These are phyloP conservation scores for Nibea coibor DNA, from an alignment of 2,113 vertebrate species.

Conservation along the genomic window DNA sequence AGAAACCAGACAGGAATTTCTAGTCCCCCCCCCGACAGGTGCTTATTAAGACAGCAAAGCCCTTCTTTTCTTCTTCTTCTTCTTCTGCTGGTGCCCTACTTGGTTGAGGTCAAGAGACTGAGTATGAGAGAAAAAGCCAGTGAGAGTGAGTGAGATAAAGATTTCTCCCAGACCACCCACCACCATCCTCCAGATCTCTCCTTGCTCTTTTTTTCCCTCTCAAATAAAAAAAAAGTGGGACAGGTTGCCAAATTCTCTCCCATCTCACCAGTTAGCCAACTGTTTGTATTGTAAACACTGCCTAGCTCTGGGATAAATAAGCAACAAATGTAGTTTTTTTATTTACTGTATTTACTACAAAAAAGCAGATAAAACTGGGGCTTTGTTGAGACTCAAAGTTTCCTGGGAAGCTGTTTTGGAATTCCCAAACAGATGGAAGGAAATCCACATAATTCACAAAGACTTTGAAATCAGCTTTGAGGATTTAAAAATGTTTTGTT, in stretches of 20 bases:
- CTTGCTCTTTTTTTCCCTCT: conserved; percentile 9
- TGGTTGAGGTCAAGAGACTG: conserved; percentile 59
- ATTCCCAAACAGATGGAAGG: conserved; percentile 35
- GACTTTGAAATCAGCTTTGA: conserved; percentile 39
- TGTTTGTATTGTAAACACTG: conserved; percentile 41
- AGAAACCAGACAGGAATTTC: conserved; percentile 75
- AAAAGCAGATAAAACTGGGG: conserved; percentile 22
- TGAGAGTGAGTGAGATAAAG: conserved; percentile 22
- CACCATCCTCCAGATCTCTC: neutral
- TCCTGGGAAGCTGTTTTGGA: conserved; percentile 42
- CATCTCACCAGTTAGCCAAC: conserved; percentile 17
- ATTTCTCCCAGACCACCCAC: conserved; percentile 72
- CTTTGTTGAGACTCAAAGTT: conserved; percentile 31
- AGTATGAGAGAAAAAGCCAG: conserved; percentile 46
- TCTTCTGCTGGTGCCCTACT: conserved; percentile 35
- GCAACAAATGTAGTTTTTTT: conserved; percentile 30
- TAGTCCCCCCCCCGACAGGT: conserved; percentile 68
- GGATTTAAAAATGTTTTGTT: conserved; percentile 7
- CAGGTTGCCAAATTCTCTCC: conserved; percentile 15
- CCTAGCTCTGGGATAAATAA: conserved; percentile 51
- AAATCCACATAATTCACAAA: conserved; percentile 47
- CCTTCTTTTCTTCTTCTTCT: conserved; percentile 43
- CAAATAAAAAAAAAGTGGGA: neutral
- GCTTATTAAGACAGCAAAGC: conserved; percentile 69
- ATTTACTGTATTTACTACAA: conserved; percentile 26